Evolutionary conservation across 2,797 vertebrate genomes (phyloP).

Genomic region (Gymnoscopelus microlampas): DNA sequence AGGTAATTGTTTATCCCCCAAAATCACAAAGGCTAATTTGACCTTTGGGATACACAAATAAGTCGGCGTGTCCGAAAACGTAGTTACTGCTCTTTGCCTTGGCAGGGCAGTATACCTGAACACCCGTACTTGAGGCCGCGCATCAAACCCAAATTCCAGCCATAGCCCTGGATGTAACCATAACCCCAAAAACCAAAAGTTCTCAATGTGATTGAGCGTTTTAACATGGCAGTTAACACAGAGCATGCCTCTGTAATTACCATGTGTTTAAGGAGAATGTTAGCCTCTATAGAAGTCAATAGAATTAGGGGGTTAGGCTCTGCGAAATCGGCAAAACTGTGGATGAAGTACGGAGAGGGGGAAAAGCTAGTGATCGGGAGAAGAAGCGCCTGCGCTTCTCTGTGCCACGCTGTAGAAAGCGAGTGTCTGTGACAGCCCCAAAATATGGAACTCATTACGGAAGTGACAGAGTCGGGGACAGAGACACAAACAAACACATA

Average conservation of each 20-base stretch:
- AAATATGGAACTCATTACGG: slow-evolving; percentile 82
- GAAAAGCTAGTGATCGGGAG: slow-evolving; percentile 32
- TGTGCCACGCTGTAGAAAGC: slow-evolving; percentile 26
- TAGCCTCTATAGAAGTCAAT: slow-evolving; percentile 54
- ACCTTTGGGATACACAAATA: too few relatives aligned
- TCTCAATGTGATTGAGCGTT: slow-evolving; percentile 47
- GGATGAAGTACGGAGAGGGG: slow-evolving; percentile 23
- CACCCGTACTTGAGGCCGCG: slow-evolving; percentile 31
- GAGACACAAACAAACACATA: slow-evolving; percentile 84
- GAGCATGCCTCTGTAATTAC: slow-evolving; percentile 71
- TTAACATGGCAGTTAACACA: slow-evolving; percentile 43
- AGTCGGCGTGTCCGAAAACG: too few relatives aligned
- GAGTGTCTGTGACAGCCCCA: slow-evolving; percentile 60
- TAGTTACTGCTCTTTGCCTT: too few relatives aligned
- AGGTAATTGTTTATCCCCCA: too few relatives aligned
- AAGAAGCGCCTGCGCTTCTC: background rate
- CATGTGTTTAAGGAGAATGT: slow-evolving; percentile 56
- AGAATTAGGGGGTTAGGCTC: slow-evolving; percentile 43
- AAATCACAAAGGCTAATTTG: too few relatives aligned
- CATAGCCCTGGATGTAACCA: slow-evolving; percentile 37
- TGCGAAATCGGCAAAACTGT: slow-evolving; percentile 45
- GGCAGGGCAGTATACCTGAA: too few relatives aligned
- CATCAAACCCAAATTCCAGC: slow-evolving; percentile 54
- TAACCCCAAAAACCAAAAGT: slow-evolving; percentile 58
- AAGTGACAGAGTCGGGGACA: slow-evolving; percentile 76